Conservation (phyloP, 2,797 vertebrate species). For the Chloroceryle amazona region DNA sequence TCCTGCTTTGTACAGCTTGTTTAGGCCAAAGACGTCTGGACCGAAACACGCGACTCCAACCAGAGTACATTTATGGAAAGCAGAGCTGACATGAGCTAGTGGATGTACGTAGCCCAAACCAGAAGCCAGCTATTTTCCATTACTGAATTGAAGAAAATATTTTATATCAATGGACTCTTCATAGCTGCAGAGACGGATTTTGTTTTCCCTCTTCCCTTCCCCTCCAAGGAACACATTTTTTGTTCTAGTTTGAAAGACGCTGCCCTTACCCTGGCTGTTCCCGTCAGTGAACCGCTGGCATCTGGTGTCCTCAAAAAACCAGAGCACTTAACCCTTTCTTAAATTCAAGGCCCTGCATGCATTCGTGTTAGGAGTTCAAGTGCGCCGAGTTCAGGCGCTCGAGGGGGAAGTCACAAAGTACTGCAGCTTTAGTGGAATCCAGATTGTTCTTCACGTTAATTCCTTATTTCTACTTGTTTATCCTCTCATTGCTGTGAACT, state of each 20-base stretch:
- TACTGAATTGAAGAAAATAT: conserved; percentile 26
- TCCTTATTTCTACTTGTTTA: background rate
- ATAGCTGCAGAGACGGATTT: background rate
- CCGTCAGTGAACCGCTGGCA: background rate
- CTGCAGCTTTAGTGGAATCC: conserved; percentile 26
- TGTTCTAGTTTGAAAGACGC: conserved; percentile 18
- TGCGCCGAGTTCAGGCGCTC: background rate
- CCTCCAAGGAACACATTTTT: background rate
- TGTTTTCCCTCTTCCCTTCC: accelerated
- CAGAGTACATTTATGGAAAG: conserved; percentile 43
- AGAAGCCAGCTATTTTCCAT: conserved; percentile 48
- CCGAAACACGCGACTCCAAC: conserved; percentile 57
- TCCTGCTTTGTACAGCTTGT: conserved; percentile 49
- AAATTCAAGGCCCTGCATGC: background rate
- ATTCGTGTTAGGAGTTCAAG: background rate
- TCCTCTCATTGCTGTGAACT: conserved; percentile 14
- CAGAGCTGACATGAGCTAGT: conserved; percentile 36
- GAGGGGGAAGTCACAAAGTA: background rate
- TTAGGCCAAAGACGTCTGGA: conserved; percentile 66
- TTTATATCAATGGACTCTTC: conserved; percentile 41
- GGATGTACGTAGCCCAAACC: background rate
- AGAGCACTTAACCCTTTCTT: background rate
- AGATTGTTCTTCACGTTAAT: background rate
- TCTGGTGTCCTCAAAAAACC: background rate
- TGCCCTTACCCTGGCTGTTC: background rate